These are phyloP conservation scores for Anoura caudifer DNA, from an alignment of 2,113 vertebrate genomes.

Conservation along the genomic window DNA sequence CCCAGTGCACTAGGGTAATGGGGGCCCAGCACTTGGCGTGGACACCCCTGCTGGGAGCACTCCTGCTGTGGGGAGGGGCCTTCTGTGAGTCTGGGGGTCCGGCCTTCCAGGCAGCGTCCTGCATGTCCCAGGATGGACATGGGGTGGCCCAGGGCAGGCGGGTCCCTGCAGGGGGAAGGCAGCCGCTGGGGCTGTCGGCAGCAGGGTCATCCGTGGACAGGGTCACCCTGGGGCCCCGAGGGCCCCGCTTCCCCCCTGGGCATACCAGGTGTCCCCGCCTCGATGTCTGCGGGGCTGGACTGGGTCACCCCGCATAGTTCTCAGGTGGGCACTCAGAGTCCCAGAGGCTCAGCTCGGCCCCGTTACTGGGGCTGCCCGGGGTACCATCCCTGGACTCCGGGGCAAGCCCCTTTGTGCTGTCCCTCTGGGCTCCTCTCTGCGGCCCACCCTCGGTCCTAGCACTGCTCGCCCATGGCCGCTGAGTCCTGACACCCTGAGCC, in stretches of 20 bases:
- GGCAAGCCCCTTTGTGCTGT: rapidly evolving
- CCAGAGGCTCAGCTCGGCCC: not conserved
- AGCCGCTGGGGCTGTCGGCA: too few relatives aligned
- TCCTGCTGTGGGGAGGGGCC: too few relatives aligned
- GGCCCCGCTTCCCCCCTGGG: too few relatives aligned
- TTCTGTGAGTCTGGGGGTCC: too few relatives aligned
- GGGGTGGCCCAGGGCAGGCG: too few relatives aligned
- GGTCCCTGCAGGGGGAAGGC: too few relatives aligned
- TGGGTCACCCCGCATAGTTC: not conserved
- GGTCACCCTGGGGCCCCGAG: not conserved
- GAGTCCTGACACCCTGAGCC: rapidly evolving
- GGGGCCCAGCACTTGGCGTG: too few relatives aligned
- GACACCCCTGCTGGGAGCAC: too few relatives aligned
- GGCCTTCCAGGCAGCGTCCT: too few relatives aligned
- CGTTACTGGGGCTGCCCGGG: not conserved
- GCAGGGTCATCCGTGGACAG: too few relatives aligned
- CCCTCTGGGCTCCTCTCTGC: not conserved
- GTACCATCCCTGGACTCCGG: not conserved
- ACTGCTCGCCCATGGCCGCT: rapidly evolving
- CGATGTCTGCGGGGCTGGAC: rapidly evolving
- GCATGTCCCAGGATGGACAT: too few relatives aligned
- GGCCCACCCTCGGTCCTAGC: not conserved
- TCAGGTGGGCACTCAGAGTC: not conserved
- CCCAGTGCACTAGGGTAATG: too few relatives aligned
- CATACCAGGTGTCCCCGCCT: not conserved